These are phyloP conservation scores for Oreohelix idahoensis DNA, from an alignment of 1,140 invertebrate species.

Conservation along the genomic window DNA sequence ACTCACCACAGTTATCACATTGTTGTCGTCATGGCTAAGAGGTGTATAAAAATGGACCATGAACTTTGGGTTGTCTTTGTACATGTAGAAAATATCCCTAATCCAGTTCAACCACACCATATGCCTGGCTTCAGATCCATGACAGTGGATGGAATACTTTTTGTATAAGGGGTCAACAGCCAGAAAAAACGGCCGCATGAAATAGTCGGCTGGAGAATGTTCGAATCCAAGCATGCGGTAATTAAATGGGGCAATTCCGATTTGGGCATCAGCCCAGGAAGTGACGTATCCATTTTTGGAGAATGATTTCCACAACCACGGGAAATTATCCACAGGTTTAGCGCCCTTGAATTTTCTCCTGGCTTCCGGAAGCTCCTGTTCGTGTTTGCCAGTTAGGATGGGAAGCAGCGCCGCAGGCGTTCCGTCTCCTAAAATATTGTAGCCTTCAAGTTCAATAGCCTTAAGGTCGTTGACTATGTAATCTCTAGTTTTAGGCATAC, in stretches of 20 bases:
- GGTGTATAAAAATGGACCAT: constrained; percentile 86
- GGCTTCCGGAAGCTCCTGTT: constrained; percentile 79
- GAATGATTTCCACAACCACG: constrained; percentile 75
- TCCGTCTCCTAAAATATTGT: constrained; percentile 95
- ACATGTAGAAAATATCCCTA: constrained; percentile 77
- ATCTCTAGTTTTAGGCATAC: constrained; percentile 85
- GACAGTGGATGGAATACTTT: constrained; percentile 75
- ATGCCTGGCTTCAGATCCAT: constrained; percentile 85
- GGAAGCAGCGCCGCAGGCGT: constrained; percentile 95
- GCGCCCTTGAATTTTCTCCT: constrained; percentile 82
- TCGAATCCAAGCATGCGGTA: constrained; percentile 91
- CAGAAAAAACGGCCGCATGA: constrained; percentile 86
- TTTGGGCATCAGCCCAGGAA: constrained; percentile 84
- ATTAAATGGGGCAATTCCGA: constrained; percentile 88
- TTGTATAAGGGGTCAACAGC: constrained; percentile 78
- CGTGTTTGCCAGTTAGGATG: constrained; percentile 88
- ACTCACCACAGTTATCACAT: constrained; percentile 80
- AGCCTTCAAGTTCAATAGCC: constrained; percentile 83
- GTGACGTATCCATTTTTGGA: constrained; percentile 79
- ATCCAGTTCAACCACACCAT: constrained; percentile 81
- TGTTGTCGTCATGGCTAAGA: constrained; percentile 88
- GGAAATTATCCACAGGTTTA: constrained; percentile 83
- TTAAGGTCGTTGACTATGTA: constrained; percentile 82
- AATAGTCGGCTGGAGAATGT: constrained; percentile 89
- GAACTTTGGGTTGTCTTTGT: constrained; percentile 83